A percentile compares a stretch with the other conserved stretches of the same genome.
phyloP scores from a whole-genome alignment of 2,113 vertebrate species.

The Erythrolamprus reginae region DNA sequence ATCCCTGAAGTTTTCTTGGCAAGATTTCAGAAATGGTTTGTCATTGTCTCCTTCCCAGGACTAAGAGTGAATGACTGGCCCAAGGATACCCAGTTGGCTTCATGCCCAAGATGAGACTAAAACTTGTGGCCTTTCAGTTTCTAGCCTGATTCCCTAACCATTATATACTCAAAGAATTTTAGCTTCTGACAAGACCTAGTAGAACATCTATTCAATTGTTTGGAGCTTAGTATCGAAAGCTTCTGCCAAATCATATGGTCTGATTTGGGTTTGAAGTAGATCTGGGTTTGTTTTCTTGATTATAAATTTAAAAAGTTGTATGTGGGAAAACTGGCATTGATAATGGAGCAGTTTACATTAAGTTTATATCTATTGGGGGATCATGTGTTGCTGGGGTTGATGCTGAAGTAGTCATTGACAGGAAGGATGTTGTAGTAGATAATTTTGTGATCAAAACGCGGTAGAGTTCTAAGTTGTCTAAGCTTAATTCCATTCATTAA shows the following conservation, averaged over 20 bases:
- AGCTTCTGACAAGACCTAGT: no score
- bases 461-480: no score
- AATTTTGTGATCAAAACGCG: no score
- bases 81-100: neutral
- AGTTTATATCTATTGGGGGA: no score
- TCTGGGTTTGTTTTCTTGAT: constrained; percentile 10
- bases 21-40: neutral
- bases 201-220: neutral
- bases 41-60: neutral
- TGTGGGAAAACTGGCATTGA: neutral
- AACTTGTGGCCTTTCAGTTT: neutral
- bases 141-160: neutral
- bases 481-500: no score
- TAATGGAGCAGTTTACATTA: neutral
- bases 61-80: neutral
- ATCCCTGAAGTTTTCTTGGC: neutral
- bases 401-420: no score
- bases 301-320: constrained; percentile 30
- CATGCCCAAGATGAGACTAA: neutral
- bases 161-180: neutral
- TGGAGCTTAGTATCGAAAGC: neutral
- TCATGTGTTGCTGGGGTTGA: no score
- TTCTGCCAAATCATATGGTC: constrained; percentile 42
- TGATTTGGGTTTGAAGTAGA: neutral
- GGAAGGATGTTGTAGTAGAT: no score